Evolutionary conservation across 2,797 vertebrate genomes (phyloP).

Genomic region (Dicrostonyx torquatus): DNA sequence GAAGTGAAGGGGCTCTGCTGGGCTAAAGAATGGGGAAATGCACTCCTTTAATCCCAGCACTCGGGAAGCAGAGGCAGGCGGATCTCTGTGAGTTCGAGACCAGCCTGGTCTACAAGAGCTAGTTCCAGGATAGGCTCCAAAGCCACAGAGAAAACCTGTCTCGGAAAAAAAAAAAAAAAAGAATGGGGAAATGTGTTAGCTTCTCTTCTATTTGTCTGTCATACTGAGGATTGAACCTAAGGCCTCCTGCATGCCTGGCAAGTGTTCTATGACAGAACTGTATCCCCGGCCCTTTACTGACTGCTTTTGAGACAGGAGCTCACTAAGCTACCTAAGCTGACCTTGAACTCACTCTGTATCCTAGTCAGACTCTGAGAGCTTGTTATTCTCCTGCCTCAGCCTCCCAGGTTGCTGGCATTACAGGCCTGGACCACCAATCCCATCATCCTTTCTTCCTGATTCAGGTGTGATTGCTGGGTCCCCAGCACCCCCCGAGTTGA

Average conservation of each 20-base stretch:
- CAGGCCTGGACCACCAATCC: neutral
- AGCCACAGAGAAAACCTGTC: no score
- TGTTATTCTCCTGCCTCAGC: neutral
- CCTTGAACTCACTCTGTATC: neutral
- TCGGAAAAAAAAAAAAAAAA: no score
- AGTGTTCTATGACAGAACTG: neutral
- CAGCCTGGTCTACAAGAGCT: no score
- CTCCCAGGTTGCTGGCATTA: neutral
- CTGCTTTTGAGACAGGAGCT: neutral
- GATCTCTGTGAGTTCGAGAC: no score
- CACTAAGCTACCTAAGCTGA: neutral
- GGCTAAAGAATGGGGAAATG: neutral
- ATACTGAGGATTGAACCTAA: neutral
- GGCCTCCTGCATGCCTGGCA: neutral
- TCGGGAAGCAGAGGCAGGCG: no score
- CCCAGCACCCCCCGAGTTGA: constrained; percentile 89
- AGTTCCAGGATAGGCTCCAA: no score
- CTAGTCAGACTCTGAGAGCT: neutral
- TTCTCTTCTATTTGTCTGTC: neutral
- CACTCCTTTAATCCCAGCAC: no score
- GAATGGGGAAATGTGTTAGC: neutral
- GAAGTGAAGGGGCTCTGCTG: neutral
- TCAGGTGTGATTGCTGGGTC: constrained; percentile 92
- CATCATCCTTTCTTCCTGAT: constrained; percentile 62
- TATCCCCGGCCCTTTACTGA: neutral